A percentile compares a stretch with the other conserved stretches of the same genome.
Evolutionary conservation across 2,888 invertebrate species (phyloP).

Genomic region (Tromatobia lineatoria): DNA sequence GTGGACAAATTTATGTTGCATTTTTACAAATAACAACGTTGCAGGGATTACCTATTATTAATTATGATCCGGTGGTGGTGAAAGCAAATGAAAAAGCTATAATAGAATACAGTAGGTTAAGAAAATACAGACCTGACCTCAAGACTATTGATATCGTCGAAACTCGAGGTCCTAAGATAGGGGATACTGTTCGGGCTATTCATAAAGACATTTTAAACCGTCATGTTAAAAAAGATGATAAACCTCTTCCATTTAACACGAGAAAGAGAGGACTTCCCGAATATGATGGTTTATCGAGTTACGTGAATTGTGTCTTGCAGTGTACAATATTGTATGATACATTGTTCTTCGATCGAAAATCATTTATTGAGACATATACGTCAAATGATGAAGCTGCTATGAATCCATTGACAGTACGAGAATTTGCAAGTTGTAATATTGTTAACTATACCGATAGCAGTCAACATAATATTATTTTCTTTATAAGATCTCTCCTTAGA

Average conservation of each 20-base stretch:
- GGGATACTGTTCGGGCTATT: background rate
- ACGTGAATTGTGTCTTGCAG: no score
- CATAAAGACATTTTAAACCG: background rate
- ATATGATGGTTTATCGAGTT: background rate
- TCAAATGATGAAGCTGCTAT: constrained; percentile 43
- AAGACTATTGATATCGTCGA: background rate
- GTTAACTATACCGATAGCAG: constrained; percentile 54
- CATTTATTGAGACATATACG: no score
- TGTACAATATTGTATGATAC: background rate
- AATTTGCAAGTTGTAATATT: constrained; percentile 66
- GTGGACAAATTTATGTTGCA: constrained; percentile 71
- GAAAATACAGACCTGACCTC: background rate
- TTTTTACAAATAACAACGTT: constrained; percentile 65
- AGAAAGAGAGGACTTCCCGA: background rate
- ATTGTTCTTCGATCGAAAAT: background rate
- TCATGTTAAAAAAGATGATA: background rate
- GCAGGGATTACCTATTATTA: constrained; percentile 69
- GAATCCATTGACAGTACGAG: constrained; percentile 63
- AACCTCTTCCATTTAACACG: background rate
- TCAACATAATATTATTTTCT: background rate
- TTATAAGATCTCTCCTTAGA: background rate
- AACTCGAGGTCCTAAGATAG: background rate
- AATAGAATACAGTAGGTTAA: constrained; percentile 70
- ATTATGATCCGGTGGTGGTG: constrained; percentile 65
- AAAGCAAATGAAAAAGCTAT: constrained; percentile 67